Evolutionary conservation across 2,797 vertebrate genomes (phyloP), one percentile per base, ranked within the genome.

Genomic region (Phrynocephalus guinanensis): DNA sequence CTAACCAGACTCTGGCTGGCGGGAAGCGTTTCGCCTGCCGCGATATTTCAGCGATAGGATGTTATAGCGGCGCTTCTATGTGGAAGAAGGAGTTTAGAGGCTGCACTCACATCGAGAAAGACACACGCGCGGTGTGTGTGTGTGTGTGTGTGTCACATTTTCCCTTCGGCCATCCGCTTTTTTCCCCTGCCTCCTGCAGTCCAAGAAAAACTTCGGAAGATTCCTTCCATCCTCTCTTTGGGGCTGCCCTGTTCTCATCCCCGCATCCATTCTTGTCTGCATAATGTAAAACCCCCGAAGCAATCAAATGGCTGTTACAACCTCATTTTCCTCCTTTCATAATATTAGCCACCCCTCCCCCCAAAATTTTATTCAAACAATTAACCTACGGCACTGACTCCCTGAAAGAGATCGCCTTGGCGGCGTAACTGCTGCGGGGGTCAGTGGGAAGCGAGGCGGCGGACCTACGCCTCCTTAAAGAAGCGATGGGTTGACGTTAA

Each of bases 241-340:
- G 15, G 18, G 24, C 75, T 10, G 44, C 8, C 68, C 30, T 38
- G 4, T 33, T 9, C 52, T 9, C 7, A 38, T 63, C 70, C 13
- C 3, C 26, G 16, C 84, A 30, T 33, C 50, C 66, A 56, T 78
- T 68, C 52, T 85, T 16, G 60, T 48, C 52, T 83, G 85, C 89
- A 48, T 79, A 85, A 33, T 28, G 50, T 85, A 79, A 93, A 81
- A n/a, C 92, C 70, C 70, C 90, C 82, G 73, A 92, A 93, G 87
- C 86, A 92, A 95, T 93, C 95, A 96, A 91, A 84, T 10, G 83
- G 82, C 93, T 93, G 91, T 97, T 96, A 96, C 95, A 96, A 94
- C 85, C 92, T 92, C 92, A 94, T 95, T 96, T 94, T 94, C 92
- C 90, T 90, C 92, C 86, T 38, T 94, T 96, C 95, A 95, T 96